Evolutionary conservation across 2,888 invertebrate genomes (phyloP), one percentile per base, ranked within the genome.

Genomic region (Athalia cordata): DNA sequence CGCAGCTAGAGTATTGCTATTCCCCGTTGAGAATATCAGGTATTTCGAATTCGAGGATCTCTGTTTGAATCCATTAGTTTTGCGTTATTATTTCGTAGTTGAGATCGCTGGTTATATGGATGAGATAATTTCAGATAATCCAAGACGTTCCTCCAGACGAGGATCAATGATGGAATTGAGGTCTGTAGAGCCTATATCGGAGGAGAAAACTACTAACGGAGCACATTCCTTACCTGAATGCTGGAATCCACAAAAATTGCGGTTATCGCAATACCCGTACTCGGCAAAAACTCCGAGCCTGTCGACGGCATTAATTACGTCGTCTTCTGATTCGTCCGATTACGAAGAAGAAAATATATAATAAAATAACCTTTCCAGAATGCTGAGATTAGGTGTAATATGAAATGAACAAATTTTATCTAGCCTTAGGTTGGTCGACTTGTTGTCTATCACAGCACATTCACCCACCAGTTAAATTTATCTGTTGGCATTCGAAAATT

Each of bases 131-230:
- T 75, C 93, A 92, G 15, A 94, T 67, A 93, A 93, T 82, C 94
- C 94, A 86, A 91, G 94, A 67, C 93, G 94, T 29, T 94, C 95
- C 86, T 93, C 94, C 81, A 92, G 96, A 85, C 92, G 96, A 84
- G 95, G 96, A 82, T 96, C 96, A 74, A 95, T 96, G 95, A 92
- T 96, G 89, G 96, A 96, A 89, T 92, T 96, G 75, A 95, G 94
- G 86, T 82, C 82, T 49, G 80, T 78, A 61, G 86, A 83, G 47
- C 81, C 81, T 66, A 86, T 83, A 81, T 90, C 90, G 84, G 93
- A 92, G 80, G 72, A 78, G 5, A 84, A 81, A 66, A 81, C 78
- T 45, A 78, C 81, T 70, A 79, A 79, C 79, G 87, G 86, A 52
- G 86, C 89, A 15, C 87, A 87, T 77, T 88, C 89, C 59, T 84